Evolutionary conservation across 2,113 vertebrate species (phyloP).

Genomic region (Myiagra hebetior): DNA sequence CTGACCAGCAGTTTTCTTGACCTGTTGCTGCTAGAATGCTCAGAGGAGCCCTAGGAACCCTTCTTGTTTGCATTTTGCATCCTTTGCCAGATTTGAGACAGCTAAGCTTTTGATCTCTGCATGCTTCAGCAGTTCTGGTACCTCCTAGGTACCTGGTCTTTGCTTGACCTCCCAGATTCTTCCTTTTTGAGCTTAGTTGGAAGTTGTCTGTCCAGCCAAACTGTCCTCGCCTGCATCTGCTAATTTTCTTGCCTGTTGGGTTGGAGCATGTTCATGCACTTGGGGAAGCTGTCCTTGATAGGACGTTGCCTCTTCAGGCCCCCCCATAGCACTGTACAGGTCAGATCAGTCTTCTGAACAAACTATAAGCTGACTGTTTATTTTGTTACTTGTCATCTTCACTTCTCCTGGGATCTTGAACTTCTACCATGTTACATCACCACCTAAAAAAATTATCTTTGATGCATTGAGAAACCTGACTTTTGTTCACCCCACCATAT

Average conservation of each 20-base stretch:
- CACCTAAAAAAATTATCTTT: neutral
- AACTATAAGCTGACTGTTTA: neutral
- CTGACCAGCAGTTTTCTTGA: accelerated
- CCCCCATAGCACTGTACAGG: accelerated
- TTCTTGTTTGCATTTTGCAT: neutral
- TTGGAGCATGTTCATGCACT: neutral
- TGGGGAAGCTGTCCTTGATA: neutral
- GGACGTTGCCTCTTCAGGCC: neutral
- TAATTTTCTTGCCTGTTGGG: neutral
- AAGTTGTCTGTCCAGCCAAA: neutral
- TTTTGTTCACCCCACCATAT: accelerated
- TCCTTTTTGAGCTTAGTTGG: neutral
- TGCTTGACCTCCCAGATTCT: neutral
- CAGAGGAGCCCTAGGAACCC: neutral
- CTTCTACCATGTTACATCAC: neutral
- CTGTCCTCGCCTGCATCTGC: neutral
- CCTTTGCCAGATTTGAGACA: neutral
- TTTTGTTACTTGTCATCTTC: neutral
- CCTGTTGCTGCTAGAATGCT: neutral
- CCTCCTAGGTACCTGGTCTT: neutral
- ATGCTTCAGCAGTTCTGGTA: neutral
- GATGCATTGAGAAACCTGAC: neutral
- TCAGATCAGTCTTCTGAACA: neutral
- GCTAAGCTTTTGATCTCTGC: neutral
- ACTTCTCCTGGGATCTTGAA: neutral